Evolutionary conservation across 2,113 vertebrate species (phyloP), one percentile per base, ranked within the genome.

Genomic region (Corythornis cristatus): DNA sequence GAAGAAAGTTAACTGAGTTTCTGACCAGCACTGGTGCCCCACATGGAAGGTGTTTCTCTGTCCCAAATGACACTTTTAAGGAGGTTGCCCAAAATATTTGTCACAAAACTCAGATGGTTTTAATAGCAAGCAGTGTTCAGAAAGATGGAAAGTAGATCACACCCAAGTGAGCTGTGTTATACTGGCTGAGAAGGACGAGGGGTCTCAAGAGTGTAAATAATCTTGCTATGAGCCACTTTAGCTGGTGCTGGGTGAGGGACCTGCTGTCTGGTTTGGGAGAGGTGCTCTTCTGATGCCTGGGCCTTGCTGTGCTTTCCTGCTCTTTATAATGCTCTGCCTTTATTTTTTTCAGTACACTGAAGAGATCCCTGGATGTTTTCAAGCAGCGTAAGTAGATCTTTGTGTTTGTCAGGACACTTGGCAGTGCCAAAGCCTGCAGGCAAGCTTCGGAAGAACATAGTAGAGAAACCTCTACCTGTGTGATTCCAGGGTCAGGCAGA

Each of bases 351-450:
- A 99, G 99, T 97, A 99, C 99, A 0, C 94, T 99, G 95, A 99
- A 99, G 97, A 97, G 98, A 93, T 98, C 99, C 9, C 97, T 99
- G 19, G 99, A 99, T 31, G 92, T 98, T 92, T 99, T 99, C 86
- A 99, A 99, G 95, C 97, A 99, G 90, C 98, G 99, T 99, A 96
- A 99, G 99, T 98, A 81, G 66, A 68, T 60, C 61, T 18, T 81
- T 14, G 1, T n/a, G 33, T 54, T 86, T 89, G 37, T 45, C 19
- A 67, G 74, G 62, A 28, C 58, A 23, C 33, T 46, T 73, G 46
- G 46, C 40, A 86, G 64, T 1, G 2, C 15, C 22, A 35, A 75
- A 60, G 15, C 40, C 64, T 83, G 25, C 42, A 81, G 45, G 35
- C 15, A 35, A 11, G 33, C 12, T 60, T 53, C 42, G 20, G 72